Evolutionary conservation across 2,797 vertebrate genomes (phyloP).

Genomic region (Cossypha niveicapilla): DNA sequence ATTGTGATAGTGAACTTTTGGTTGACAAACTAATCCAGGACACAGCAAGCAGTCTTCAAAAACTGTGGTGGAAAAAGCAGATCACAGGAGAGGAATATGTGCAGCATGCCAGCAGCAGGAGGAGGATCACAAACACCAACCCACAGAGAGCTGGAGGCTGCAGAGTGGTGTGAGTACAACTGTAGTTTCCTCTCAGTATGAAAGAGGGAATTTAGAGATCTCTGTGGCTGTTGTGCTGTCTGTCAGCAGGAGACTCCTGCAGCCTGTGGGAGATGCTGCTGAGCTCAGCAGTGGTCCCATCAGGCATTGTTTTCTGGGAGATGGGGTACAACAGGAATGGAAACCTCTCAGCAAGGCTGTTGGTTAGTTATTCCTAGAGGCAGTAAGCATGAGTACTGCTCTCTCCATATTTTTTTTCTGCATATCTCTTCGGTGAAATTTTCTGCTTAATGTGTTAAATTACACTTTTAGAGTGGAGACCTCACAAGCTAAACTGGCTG

Average conservation of each 20-base stretch:
- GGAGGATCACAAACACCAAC: not conserved
- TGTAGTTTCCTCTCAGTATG: not conserved
- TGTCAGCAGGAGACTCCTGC: not conserved
- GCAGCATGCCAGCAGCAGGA: not conserved
- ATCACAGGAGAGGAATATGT: not conserved
- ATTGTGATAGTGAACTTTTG: not conserved
- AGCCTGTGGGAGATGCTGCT: not conserved
- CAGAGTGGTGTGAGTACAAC: not conserved
- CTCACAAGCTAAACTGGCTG: not conserved
- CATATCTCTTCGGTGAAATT: not conserved
- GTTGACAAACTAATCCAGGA: not conserved
- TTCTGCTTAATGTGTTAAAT: not conserved
- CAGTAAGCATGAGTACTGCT: accelerated
- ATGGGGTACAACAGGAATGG: not conserved
- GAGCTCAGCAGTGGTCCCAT: not conserved
- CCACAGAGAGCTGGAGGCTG: accelerated
- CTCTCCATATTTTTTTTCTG: not conserved
- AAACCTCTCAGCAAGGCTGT: not conserved
- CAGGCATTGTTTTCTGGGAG: accelerated
- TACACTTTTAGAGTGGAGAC: not conserved
- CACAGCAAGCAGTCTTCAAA: not conserved
- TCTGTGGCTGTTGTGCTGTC: accelerated
- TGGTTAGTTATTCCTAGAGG: not conserved
- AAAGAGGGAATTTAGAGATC: not conserved
- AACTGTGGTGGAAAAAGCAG: not conserved